Evolutionary conservation across 2,113 vertebrate genomes (phyloP).

Genomic region (Pavo muticus): DNA sequence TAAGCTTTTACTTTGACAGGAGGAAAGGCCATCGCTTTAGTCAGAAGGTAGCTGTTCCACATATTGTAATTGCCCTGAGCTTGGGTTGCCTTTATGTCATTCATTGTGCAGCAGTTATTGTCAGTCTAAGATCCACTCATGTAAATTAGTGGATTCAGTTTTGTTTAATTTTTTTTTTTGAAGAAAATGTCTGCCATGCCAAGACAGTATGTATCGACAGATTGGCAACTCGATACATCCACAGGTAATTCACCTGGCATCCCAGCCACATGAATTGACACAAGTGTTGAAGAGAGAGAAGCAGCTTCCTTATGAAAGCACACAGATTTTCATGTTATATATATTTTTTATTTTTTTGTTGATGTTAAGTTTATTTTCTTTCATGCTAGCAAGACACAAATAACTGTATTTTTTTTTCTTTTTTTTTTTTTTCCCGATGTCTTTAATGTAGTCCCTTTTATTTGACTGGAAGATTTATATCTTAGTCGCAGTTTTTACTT

Average conservation of each 20-base stretch:
- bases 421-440: neutral
- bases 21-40: neutral
- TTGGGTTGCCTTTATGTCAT: neutral
- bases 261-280: neutral
- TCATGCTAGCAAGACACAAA: neutral
- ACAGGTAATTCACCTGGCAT: neutral
- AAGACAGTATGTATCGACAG: neutral
- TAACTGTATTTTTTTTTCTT: neutral
- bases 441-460: neutral
- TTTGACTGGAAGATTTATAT: neutral
- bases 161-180: neutral
- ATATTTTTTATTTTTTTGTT: neutral
- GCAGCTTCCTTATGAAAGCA: neutral
- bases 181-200: neutral
- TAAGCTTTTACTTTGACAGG: neutral
- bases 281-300: neutral
- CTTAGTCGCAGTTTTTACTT: neutral
- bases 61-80: fast-evolving
- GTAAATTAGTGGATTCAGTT: neutral
- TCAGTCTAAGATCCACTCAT: neutral
- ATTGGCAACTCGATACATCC: neutral
- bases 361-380: neutral
- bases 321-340: no score
- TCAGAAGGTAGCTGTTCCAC: neutral
- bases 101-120: neutral